These are phyloP conservation scores for Drosophila repletoides DNA, from an alignment of 1,140 invertebrate genomes.

Conservation along the genomic window DNA sequence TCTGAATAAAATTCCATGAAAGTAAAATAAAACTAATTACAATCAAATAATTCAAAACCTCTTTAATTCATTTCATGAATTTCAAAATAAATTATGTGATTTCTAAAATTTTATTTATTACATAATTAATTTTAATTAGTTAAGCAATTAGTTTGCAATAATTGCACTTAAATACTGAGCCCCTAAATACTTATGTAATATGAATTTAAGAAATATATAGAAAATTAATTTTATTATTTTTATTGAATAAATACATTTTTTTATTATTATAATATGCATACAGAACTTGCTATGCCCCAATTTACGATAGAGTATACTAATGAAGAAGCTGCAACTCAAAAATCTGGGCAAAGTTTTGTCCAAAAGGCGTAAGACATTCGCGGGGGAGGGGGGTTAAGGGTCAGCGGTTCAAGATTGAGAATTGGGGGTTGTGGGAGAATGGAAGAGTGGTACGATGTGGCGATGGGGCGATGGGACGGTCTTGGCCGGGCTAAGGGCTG, in stretches of 20 bases:
- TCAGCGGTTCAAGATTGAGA: neutral
- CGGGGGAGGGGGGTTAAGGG: neutral
- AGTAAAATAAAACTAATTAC: no score
- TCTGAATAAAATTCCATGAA: no score
- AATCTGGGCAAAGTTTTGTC: conserved; percentile 57
- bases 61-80: no score
- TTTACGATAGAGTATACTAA: conserved; percentile 28
- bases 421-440: neutral
- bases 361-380: conserved; percentile 65
- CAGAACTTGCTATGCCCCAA: neutral
- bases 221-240: neutral
- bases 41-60: no score
- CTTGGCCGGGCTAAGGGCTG: neutral
- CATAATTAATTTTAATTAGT: no score
- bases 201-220: no score
- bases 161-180: no score
- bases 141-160: no score
- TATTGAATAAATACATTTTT: neutral
- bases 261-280: neutral
- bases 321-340: conserved; percentile 53
- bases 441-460: neutral
- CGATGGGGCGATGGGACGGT: neutral
- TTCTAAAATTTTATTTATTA: no score
- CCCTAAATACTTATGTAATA: no score
- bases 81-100: no score